Percentiles rank a stretch among this genome's conserved stretches.
Conservation (phyloP, 2,113 vertebrate genomes). For the Oncorhynchus nerka region DNA sequence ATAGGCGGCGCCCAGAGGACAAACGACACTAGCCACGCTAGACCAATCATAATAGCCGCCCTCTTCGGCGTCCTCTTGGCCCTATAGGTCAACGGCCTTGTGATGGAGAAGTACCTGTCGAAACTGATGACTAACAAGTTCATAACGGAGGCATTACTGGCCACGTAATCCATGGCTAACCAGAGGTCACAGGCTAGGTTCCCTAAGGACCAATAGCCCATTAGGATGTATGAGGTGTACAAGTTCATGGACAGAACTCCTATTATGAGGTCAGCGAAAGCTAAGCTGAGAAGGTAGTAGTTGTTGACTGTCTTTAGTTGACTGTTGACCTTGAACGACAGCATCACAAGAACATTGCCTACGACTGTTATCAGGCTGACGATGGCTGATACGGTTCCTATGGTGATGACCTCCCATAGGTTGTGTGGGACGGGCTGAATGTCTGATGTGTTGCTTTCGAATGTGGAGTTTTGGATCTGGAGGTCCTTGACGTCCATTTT, state of each 20-base stretch:
- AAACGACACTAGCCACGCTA: constrained; percentile 96
- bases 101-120: constrained; percentile 98
- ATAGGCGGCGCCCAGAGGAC: constrained; percentile 95
- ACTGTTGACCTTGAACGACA: constrained; percentile 97
- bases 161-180: constrained; percentile 96
- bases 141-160: constrained; percentile 98
- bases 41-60: constrained; percentile 93
- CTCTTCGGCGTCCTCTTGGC: constrained; percentile 94
- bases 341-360: constrained; percentile 94
- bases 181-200: constrained; percentile 95
- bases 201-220: constrained; percentile 94
- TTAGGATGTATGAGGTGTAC: constrained; percentile 94
- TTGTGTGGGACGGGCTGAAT: constrained; percentile 72
- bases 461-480: constrained; percentile 70
- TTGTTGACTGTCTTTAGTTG: constrained; percentile 98
- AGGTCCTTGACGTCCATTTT: constrained; percentile 77
- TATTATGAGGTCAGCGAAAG: constrained; percentile 97
- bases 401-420: constrained; percentile 89
- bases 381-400: constrained; percentile 87
- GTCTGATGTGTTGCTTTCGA: constrained; percentile 72
- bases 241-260: constrained; percentile 97
- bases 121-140: constrained; percentile 98
- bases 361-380: constrained; percentile 93
- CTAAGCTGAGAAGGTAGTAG: constrained; percentile 95
- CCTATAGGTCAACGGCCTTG: constrained; percentile 93